Percentiles rank a stretch among this genome's conserved stretches.
Evolutionary conservation across 2,797 vertebrate genomes (phyloP).

Genomic region (Carduelis carduelis): DNA sequence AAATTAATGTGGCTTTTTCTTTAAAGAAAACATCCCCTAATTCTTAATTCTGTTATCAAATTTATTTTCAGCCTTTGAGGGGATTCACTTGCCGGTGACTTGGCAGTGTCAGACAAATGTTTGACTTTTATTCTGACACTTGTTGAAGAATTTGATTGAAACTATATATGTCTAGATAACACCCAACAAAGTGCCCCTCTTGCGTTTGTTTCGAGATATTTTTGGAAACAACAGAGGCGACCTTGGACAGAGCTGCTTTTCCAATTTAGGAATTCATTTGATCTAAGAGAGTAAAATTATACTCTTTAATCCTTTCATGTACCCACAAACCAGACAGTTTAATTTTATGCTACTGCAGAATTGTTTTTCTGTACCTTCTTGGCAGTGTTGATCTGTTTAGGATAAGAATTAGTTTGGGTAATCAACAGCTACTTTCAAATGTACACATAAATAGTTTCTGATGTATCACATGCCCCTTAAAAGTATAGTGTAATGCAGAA

Average conservation of each 20-base stretch:
- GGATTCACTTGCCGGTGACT: conserved; percentile 60
- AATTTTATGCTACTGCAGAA: neutral
- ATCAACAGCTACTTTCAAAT: conserved; percentile 40
- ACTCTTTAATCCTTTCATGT: conserved; percentile 43
- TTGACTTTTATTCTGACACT: conserved; percentile 80
- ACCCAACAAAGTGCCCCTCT: conserved; percentile 88
- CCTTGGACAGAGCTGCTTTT: conserved; percentile 86
- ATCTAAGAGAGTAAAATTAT: conserved; percentile 69
- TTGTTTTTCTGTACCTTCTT: neutral
- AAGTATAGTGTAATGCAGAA: conserved; percentile 19
- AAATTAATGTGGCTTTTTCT: neutral
- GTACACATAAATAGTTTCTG: neutral
- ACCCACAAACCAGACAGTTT: conserved; percentile 4
- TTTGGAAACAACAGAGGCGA: conserved; percentile 87
- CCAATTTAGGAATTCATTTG: conserved; percentile 88
- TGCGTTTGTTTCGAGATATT: conserved; percentile 85
- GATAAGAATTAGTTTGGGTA: conserved; percentile 31
- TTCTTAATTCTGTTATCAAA: conserved; percentile 24
- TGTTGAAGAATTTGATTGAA: conserved; percentile 87
- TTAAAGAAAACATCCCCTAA: neutral
- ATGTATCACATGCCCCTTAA: conserved; percentile 17
- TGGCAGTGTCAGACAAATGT: conserved; percentile 73
- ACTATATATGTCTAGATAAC: conserved; percentile 90
- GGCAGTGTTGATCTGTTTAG: neutral
- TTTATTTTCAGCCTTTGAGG: conserved; percentile 32